A percentile compares a stretch with the other conserved stretches of the same genome.
Conservation (phyloP, 2,888 invertebrate genomes). For the Lapara coniferarum region DNA sequence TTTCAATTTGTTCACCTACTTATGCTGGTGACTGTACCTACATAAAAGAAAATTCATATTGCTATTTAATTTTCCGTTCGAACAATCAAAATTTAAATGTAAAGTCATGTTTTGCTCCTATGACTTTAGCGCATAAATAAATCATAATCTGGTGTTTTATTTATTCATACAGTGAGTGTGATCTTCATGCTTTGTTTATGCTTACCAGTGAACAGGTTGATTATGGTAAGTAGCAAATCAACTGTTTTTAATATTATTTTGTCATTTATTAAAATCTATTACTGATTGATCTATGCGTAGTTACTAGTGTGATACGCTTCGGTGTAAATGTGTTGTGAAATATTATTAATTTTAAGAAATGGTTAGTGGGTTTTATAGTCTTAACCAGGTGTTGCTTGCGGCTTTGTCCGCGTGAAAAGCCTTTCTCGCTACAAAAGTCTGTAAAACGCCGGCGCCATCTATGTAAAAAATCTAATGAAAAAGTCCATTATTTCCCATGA, state of each 20-base stretch:
- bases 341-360: slow-evolving; percentile 38
- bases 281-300: neutral
- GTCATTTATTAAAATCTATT: neutral
- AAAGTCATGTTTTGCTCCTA: slow-evolving; percentile 1
- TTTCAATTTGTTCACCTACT: too few relatives aligned
- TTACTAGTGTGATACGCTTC: slow-evolving; percentile 33
- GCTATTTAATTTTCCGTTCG: slow-evolving; percentile 1
- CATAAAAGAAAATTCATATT: slow-evolving; percentile 1
- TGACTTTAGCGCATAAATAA: slow-evolving; percentile 8
- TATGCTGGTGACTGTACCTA: too few relatives aligned
- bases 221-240: slow-evolving; percentile 7
- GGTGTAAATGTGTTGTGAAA: slow-evolving; percentile 39
- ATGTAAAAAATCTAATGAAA: too few relatives aligned
- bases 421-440: too few relatives aligned
- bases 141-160: slow-evolving; percentile 9
- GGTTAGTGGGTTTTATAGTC: slow-evolving; percentile 9
- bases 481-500: too few relatives aligned
- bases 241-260: neutral
- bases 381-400: too few relatives aligned
- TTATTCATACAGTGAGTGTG: slow-evolving; percentile 2
- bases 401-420: too few relatives aligned
- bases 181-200: slow-evolving; percentile 15
- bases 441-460: too few relatives aligned
- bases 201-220: slow-evolving; percentile 5
- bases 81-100: slow-evolving; percentile 8